Conservation (phyloP, 2,797 vertebrate species). For the Sitta carolinensis region DNA sequence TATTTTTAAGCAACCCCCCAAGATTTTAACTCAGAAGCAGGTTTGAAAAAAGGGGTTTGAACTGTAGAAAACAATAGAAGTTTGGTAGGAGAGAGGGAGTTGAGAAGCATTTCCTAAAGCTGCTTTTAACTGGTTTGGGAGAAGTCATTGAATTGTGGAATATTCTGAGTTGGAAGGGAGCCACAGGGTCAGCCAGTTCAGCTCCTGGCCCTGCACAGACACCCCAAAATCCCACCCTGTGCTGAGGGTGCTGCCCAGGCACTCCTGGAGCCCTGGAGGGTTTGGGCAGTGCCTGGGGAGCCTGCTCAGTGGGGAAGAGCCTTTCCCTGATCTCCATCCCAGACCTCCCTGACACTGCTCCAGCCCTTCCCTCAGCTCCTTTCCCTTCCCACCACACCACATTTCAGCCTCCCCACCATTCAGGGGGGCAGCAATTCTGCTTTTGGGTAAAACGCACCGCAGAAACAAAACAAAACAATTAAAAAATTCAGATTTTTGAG, state of each 20-base stretch:
- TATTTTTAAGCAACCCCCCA: background rate
- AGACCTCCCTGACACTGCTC: background rate
- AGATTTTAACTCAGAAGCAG: background rate
- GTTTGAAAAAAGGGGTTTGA: background rate
- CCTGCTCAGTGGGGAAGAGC: background rate
- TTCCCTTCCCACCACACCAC: background rate
- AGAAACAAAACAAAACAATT: too few relatives aligned
- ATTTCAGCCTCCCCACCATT: background rate
- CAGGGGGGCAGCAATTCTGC: background rate
- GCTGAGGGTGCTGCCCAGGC: background rate
- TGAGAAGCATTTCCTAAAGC: background rate
- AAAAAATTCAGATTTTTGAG: background rate
- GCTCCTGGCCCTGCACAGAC: background rate
- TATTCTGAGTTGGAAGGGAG: background rate
- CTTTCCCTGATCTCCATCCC: background rate
- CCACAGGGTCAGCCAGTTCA: background rate
- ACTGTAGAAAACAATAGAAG: background rate
- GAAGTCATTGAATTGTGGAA: background rate
- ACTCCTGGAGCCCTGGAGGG: background rate
- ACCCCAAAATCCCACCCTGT: background rate
- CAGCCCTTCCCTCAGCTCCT: background rate
- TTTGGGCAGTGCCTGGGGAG: background rate
- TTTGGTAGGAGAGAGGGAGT: background rate
- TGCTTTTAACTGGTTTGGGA: background rate
- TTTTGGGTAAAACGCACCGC: fast-evolving